These are phyloP conservation scores for Semotilus atromaculatus DNA, from an alignment of 2,797 vertebrate species.

Conservation along the genomic window DNA sequence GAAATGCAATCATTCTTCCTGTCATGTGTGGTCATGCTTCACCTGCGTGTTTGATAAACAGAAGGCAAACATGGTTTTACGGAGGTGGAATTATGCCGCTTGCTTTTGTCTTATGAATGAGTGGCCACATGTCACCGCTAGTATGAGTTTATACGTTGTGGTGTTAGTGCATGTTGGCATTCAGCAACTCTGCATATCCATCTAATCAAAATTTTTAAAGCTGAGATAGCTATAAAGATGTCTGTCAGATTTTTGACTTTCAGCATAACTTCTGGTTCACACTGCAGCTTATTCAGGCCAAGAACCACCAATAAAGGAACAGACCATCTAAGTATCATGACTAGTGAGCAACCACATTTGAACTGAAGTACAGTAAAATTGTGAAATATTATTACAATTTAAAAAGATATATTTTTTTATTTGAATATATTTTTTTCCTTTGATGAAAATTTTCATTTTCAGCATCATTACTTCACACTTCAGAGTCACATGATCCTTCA, in stretches of 20 bases:
- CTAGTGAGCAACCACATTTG: not conserved
- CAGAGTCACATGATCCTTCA: not conserved
- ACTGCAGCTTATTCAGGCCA: not conserved
- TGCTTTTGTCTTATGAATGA: slow-evolving; percentile 24
- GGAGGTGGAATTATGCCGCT: not conserved
- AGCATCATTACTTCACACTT: not conserved
- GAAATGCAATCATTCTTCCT: slow-evolving; percentile 27
- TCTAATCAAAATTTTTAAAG: not conserved
- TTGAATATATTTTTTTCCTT: not conserved
- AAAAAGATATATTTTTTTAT: not conserved
- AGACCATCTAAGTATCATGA: not conserved
- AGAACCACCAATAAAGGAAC: not conserved
- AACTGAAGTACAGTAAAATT: not conserved
- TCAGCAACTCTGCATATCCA: not conserved
- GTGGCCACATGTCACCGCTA: slow-evolving; percentile 10
- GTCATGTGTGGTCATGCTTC: slow-evolving; percentile 40
- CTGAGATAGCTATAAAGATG: not conserved
- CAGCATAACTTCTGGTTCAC: not conserved
- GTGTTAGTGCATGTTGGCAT: not conserved
- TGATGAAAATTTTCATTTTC: not conserved
- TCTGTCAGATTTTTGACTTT: not conserved
- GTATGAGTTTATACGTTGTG: slow-evolving; percentile 4
- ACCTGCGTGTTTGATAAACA: slow-evolving; percentile 23
- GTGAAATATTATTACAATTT: not conserved
- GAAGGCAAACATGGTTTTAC: slow-evolving; percentile 7